Evolutionary conservation across 2,113 vertebrate genomes (phyloP).

Genomic region (Megaleporinus macrocephalus): DNA sequence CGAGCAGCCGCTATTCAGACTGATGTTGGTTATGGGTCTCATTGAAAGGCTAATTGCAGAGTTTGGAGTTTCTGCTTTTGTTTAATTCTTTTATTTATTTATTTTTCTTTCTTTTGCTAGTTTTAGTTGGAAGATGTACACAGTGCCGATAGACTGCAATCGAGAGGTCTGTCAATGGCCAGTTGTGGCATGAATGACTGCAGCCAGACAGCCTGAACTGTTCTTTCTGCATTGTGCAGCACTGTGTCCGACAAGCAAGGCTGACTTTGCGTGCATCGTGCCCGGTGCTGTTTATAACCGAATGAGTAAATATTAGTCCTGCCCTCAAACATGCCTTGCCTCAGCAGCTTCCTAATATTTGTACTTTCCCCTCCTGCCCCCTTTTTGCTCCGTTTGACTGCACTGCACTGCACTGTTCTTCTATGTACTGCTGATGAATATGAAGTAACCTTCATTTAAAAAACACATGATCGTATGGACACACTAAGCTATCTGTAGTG

Average conservation of each 20-base stretch:
- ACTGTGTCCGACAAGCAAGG: neutral
- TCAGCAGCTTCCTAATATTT: neutral
- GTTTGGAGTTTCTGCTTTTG: neutral
- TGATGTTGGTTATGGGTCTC: too few relatives aligned
- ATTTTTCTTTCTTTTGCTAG: too few relatives aligned
- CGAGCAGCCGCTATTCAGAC: too few relatives aligned
- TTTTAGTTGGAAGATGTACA: neutral
- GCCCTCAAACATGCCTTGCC: neutral
- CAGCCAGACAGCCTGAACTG: slow-evolving; percentile 23
- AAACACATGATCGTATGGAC: too few relatives aligned
- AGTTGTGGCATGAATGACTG: slow-evolving; percentile 16
- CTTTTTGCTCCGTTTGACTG: too few relatives aligned
- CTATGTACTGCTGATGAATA: too few relatives aligned
- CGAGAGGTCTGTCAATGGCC: slow-evolving; percentile 29
- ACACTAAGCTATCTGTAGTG: too few relatives aligned
- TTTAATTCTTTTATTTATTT: neutral
- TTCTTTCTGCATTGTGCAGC: neutral
- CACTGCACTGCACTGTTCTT: too few relatives aligned
- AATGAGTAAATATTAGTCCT: slow-evolving; percentile 17
- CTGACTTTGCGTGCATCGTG: slow-evolving; percentile 4
- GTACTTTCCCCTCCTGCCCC: neutral
- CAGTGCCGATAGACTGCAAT: slow-evolving; percentile 16
- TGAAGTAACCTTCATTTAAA: too few relatives aligned
- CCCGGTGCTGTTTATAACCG: neutral
- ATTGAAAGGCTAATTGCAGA: too few relatives aligned